A percentile compares a stretch with the other conserved stretches of the same genome.
Conservation (phyloP, 2,888 invertebrate species). For the Agonopterix alstromeriana region DNA sequence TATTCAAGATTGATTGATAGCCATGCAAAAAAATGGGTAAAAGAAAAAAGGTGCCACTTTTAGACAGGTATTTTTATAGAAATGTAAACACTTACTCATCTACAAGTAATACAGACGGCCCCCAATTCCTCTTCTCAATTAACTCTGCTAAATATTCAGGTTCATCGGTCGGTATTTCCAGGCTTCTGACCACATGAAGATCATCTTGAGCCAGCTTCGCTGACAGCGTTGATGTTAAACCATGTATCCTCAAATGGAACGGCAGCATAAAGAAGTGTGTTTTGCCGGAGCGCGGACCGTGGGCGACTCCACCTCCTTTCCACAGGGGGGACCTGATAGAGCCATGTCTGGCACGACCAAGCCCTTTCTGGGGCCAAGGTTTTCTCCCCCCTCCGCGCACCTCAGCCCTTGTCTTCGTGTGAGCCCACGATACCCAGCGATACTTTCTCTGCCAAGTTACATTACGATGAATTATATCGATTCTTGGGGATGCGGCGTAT, state of each 20-base stretch:
- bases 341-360: constrained; percentile 93
- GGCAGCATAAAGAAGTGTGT: constrained; percentile 97
- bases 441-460: constrained; percentile 91
- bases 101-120: constrained; percentile 94
- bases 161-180: constrained; percentile 91
- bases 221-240: constrained; percentile 89
- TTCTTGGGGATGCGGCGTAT: constrained; percentile 88
- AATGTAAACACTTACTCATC: constrained; percentile 83
- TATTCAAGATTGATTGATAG: too few relatives aligned
- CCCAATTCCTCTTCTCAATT: constrained; percentile 93
- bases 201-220: constrained; percentile 97
- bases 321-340: constrained; percentile 94
- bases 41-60: too few relatives aligned
- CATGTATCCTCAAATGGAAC: constrained; percentile 83
- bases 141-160: constrained; percentile 86
- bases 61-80: too few relatives aligned
- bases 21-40: too few relatives aligned
- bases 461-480: constrained; percentile 92
- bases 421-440: constrained; percentile 87
- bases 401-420: constrained; percentile 89
- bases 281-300: constrained; percentile 94
- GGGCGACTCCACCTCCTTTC: constrained; percentile 87
- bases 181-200: constrained; percentile 90
- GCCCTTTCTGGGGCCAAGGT: constrained; percentile 98
- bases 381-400: constrained; percentile 92